Evolutionary conservation across 1,140 invertebrate species (phyloP), one percentile per base, ranked within the genome.

Genomic region (Drosophila arizonae): DNA sequence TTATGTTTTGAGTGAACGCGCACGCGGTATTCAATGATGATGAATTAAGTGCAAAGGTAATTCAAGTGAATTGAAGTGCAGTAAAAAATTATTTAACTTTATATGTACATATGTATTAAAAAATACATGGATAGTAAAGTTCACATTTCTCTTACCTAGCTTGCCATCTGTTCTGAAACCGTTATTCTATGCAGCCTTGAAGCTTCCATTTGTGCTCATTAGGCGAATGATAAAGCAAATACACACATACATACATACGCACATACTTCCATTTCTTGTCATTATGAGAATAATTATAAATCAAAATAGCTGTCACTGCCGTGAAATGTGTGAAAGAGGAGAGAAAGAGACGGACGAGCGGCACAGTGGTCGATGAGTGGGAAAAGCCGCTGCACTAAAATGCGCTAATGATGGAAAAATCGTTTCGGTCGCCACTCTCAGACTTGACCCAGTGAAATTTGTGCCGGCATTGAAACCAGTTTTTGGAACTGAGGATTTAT

Each of bases 141-240:
- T 55, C 26, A 45, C 50, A 45, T 64, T 24, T 39, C 36, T 11
- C 33, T 33, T 0, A 33, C 6, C 33, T 21, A 13, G 28, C 48
- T 36, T 28, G 11, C 9, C 26, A 52, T 17, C 48, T 46, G 79
- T 66, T 67, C 43, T 64, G 6, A 11, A 3, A 52, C 81, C 80
- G 81, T 84, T 84, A 85, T 43, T 36, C n/a, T 39, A 28, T 17
- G 72, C 77, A 84, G 64, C 80, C 77, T 85, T 85, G 76, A 76
- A 71, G 46, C 48, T 71, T 78, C 75, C 66, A 52, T 30, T 48
- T 15, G 13, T 36, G 54, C 48, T 72, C 77, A 80, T 84, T 85
- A 84, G 57, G 17, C 28, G 24, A 36, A 69, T 80, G 81, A 84
- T 73, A 68, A 26, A 67, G 80, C 81, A 64, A 69, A 85, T 67